Evolutionary conservation across 2,888 invertebrate species (phyloP).

Genomic region (Pristionchus mayeri): DNA sequence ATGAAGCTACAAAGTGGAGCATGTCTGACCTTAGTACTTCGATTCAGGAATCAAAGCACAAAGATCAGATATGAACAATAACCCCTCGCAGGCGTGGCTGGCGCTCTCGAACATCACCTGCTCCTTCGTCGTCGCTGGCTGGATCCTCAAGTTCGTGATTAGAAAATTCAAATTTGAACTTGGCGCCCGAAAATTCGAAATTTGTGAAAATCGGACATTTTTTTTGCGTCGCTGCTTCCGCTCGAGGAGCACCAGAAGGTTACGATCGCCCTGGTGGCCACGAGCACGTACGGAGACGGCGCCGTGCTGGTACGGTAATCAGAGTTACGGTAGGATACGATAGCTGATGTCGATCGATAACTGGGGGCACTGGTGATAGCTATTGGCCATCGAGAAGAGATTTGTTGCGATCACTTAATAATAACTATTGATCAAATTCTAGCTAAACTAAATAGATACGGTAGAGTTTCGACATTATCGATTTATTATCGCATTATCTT

Average conservation of each 20-base stretch:
- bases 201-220: background rate
- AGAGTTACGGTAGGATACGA: background rate
- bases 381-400: too few relatives aligned
- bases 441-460: too few relatives aligned
- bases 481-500: too few relatives aligned
- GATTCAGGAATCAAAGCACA: too few relatives aligned
- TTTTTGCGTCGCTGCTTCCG: background rate
- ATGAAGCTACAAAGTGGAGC: too few relatives aligned
- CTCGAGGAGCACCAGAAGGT: background rate
- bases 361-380: too few relatives aligned
- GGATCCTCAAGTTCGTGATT: constrained; percentile 6
- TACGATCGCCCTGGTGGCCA: background rate
- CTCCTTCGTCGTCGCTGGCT: constrained; percentile 45
- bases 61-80: too few relatives aligned
- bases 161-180: background rate
- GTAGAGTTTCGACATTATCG: too few relatives aligned
- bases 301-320: constrained; percentile 36
- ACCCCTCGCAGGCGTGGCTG: constrained; percentile 31
- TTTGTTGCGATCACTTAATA: too few relatives aligned
- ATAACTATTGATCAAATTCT: too few relatives aligned
- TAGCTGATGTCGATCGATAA: too few relatives aligned
- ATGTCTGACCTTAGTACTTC: too few relatives aligned
- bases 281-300: background rate
- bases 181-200: background rate
- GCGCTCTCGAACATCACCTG: constrained; percentile 2